phyloP scores from a whole-genome alignment of 53 echinoderm and acorn worm species.

The Luidia sarsii region DNA sequence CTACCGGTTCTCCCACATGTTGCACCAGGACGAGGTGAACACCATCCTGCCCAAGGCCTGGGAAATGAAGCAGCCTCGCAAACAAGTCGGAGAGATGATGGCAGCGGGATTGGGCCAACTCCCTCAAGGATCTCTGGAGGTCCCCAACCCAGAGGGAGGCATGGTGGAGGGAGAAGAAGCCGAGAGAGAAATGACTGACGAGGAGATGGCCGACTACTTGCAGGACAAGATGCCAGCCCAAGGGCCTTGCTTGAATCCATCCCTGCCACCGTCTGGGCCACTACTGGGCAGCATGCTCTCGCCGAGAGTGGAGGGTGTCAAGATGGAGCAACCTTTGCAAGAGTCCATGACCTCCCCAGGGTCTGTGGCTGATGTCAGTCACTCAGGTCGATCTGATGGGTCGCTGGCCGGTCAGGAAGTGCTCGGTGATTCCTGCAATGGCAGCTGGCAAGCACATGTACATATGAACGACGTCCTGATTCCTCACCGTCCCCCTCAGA shows the following conservation, averaged over 20 bases:
- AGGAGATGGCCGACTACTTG: neutral
- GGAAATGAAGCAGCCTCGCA: slow-evolving; percentile 10
- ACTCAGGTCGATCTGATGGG: no score
- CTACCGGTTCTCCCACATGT: neutral
- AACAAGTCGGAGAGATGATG: neutral
- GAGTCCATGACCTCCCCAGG: neutral
- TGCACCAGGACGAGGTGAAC: neutral
- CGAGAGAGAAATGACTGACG: neutral
- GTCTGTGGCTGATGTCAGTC: neutral
- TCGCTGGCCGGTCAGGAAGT: no score
- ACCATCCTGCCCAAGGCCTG: neutral
- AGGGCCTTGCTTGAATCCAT: neutral
- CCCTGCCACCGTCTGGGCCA: no score
- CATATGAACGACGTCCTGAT: no score
- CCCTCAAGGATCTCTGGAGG: neutral
- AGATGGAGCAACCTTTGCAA: neutral
- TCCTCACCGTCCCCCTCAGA: no score
- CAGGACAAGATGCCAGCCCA: no score
- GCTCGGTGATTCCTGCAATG: no score
- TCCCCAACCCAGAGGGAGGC: neutral
- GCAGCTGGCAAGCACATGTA: no score
- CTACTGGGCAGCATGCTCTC: neutral
- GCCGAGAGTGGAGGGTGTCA: neutral
- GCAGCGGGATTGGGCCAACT: no score
- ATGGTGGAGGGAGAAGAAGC: neutral